phyloP scores from a whole-genome alignment of 2,888 invertebrate genomes.

The Selenia dentaria region DNA sequence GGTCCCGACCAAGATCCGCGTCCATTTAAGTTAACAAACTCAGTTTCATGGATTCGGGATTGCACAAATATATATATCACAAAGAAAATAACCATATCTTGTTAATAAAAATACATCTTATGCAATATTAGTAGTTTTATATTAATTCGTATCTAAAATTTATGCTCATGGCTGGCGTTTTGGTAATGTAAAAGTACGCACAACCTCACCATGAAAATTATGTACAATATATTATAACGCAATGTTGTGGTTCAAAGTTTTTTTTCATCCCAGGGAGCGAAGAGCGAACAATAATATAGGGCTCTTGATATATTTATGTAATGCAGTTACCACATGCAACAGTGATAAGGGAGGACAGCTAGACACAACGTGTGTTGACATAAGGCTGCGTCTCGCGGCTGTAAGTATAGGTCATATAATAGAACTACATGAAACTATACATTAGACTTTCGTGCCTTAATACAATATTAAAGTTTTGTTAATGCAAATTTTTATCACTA shows the following conservation, averaged over 20 bases:
- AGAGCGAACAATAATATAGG: too few species aligned
- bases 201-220: not conserved
- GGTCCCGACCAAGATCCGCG: constrained; percentile 17
- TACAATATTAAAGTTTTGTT: too few species aligned
- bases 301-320: too few species aligned
- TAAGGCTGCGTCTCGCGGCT: too few species aligned
- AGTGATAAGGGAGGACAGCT: too few species aligned
- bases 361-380: too few species aligned
- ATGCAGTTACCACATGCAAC: too few species aligned
- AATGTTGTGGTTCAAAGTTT: too few species aligned
- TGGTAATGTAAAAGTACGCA: not conserved
- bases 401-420: too few species aligned
- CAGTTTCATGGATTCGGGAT: constrained; percentile 12
- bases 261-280: too few species aligned
- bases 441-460: too few species aligned
- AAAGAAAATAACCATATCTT: constrained; percentile 36
- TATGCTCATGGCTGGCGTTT: not conserved
- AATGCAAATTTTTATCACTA: constrained; percentile 1
- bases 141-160: not conserved
- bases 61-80: constrained; percentile 35
- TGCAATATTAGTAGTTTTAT: constrained; percentile 16
- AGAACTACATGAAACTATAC: too few species aligned
- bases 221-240: not conserved
- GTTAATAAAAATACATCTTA: constrained; percentile 16
- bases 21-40: constrained; percentile 5